phyloP scores from a whole-genome alignment of 2,113 vertebrate species.

The Ahaetulla prasina region DNA sequence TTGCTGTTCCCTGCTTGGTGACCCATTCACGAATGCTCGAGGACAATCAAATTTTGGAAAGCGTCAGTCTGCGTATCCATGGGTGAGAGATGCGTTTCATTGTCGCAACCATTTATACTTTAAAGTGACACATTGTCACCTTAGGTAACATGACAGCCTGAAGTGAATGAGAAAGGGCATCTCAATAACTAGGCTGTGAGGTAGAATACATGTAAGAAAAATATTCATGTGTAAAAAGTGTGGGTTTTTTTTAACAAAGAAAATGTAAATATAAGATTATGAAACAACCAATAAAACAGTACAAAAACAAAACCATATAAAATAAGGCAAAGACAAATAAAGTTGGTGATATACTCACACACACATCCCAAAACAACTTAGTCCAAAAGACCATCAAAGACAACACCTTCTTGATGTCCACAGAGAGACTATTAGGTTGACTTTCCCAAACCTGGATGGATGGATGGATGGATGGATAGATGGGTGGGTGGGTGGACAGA shows the following conservation, averaged over 20 bases:
- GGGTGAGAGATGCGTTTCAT: slow-evolving; percentile 42
- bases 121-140: slow-evolving; percentile 44
- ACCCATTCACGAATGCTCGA: slow-evolving; percentile 6
- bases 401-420: neutral
- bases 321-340: neutral
- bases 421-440: neutral
- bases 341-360: neutral
- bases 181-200: slow-evolving; percentile 40
- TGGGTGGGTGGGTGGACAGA: too few relatives aligned
- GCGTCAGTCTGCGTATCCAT: slow-evolving; percentile 9
- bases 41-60: slow-evolving; percentile 17
- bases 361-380: neutral
- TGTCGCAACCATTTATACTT: slow-evolving; percentile 54
- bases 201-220: neutral
- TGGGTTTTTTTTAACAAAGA: neutral
- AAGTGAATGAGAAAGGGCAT: slow-evolving; percentile 54
- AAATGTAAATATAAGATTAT: neutral
- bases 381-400: neutral
- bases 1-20: slow-evolving; percentile 2
- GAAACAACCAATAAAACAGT: neutral
- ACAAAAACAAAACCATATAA: neutral
- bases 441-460: neutral
- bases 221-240: neutral
- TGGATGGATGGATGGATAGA: too few relatives aligned
- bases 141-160: slow-evolving; percentile 36